phyloP scores from a whole-genome alignment of 2,888 invertebrate species.

The Chromoteleia sp. region DNA sequence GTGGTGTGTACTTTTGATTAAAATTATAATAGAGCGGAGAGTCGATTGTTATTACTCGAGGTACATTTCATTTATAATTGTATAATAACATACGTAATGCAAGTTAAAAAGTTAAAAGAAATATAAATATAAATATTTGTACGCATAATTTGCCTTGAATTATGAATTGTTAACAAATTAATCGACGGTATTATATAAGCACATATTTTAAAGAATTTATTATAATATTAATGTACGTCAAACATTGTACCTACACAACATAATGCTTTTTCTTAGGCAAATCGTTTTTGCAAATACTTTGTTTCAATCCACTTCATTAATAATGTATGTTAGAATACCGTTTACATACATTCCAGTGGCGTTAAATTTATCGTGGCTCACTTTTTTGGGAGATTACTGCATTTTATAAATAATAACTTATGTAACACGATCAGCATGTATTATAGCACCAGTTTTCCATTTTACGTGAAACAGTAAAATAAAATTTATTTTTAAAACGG shows the following conservation, averaged over 20 bases:
- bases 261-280: conserved; percentile 14
- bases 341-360: conserved; percentile 42
- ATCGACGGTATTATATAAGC: conserved; percentile 21
- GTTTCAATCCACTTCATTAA: conserved; percentile 46
- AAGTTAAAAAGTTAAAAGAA: no score
- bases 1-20: no score
- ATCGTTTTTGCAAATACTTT: conserved; percentile 42
- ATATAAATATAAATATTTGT: background rate
- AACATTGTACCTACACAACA: background rate
- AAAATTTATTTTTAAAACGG: conserved; percentile 17
- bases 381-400: conserved; percentile 38
- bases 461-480: conserved; percentile 22
- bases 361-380: conserved; percentile 19
- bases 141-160: conserved; percentile 14
- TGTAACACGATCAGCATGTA: conserved; percentile 23
- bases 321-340: conserved; percentile 52
- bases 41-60: no score
- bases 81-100: no score
- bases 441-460: conserved; percentile 35
- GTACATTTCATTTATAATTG: no score
- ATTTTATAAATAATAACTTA: conserved; percentile 41
- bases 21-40: no score
- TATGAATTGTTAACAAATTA: conserved; percentile 8
- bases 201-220: conserved; percentile 16
- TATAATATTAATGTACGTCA: background rate